phyloP scores from a whole-genome alignment of 2,113 vertebrate species.

The Petrocephalus microphthalmus region DNA sequence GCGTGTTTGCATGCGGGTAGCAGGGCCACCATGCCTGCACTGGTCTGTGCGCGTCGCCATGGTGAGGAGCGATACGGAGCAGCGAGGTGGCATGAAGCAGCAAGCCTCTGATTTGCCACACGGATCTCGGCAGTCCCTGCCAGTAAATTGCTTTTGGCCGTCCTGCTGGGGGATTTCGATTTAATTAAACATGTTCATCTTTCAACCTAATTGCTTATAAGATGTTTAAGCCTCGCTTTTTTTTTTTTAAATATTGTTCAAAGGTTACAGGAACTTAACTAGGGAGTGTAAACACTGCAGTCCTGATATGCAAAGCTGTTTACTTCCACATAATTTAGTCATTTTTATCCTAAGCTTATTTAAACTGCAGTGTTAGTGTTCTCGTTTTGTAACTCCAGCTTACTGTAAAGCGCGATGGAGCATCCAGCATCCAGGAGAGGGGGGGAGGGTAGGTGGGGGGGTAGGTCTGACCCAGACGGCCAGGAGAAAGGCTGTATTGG shows the following conservation, averaged over 20 bases:
- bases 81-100: not conserved
- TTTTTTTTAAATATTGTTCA: conserved; percentile 14
- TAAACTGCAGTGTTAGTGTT: not conserved
- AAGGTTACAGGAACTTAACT: conserved; percentile 25
- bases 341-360: conserved; percentile 10
- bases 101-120: not conserved
- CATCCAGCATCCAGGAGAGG: too few relatives aligned
- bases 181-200: conserved; percentile 31
- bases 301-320: conserved; percentile 12
- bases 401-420: not conserved
- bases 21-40: not conserved
- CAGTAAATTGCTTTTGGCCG: conserved; percentile 22
- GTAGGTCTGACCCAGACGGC: not conserved
- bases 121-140: not conserved
- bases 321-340: conserved; percentile 20
- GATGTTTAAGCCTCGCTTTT: conserved; percentile 23
- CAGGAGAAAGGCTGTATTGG: not conserved
- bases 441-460: not conserved
- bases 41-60: not conserved
- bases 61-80: not conserved
- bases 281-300: conserved; percentile 18
- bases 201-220: conserved; percentile 27
- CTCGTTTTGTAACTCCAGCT: not conserved
- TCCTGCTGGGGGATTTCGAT: conserved; percentile 22
- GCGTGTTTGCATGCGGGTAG: not conserved